Evolutionary conservation across 2,888 invertebrate genomes (phyloP).

Genomic region (Tethea ocularis): DNA sequence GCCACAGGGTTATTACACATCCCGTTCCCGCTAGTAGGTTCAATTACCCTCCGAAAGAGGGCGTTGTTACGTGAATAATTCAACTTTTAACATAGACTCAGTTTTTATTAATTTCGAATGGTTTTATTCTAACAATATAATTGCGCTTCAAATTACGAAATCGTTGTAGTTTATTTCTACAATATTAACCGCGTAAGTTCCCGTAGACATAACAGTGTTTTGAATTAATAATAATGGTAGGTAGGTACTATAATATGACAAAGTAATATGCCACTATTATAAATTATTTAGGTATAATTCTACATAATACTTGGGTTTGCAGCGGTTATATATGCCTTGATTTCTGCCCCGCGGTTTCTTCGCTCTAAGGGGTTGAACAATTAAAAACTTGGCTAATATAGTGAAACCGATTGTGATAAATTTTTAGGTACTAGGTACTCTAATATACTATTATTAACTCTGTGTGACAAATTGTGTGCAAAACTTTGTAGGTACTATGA

Average conservation of each 20-base stretch:
- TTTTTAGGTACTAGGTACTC: no score
- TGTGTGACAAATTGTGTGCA: no score
- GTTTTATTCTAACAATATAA: neutral
- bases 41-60: neutral
- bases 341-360: neutral
- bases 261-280: neutral
- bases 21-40: neutral
- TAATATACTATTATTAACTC: no score
- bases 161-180: neutral
- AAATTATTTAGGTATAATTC: neutral
- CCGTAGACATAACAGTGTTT: constrained; percentile 41
- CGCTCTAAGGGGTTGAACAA: no score
- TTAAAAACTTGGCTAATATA: no score
- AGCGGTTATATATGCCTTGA: neutral
- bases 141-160: neutral
- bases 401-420: no score
- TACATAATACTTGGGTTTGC: neutral
- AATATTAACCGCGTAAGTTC: constrained; percentile 45
- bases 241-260: constrained; percentile 43
- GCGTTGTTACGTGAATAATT: constrained; percentile 4
- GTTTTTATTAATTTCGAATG: neutral
- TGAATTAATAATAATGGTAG: constrained; percentile 43
- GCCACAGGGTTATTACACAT: neutral
- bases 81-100: neutral
- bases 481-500: no score